phyloP scores from a whole-genome alignment of 2,113 vertebrate species.

The Gnathonemus echidnorhynchus region DNA sequence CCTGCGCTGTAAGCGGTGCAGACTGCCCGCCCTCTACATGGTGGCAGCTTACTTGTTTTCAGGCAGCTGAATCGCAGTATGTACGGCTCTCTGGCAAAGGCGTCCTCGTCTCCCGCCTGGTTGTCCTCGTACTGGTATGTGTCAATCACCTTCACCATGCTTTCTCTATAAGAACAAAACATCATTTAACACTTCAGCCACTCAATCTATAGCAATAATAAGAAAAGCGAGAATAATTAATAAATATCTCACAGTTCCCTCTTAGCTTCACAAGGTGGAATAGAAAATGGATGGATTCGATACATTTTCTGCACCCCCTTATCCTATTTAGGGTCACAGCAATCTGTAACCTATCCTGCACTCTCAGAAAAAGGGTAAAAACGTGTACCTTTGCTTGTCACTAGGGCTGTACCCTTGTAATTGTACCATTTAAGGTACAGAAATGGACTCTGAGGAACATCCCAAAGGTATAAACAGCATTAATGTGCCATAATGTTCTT shows the following conservation, averaged over 20 bases:
- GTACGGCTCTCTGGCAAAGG: conserved; percentile 61
- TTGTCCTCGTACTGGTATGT: conserved; percentile 59
- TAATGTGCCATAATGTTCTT: too few species aligned
- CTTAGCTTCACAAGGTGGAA: neutral
- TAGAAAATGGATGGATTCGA: neutral
- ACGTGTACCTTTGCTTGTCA: too few species aligned
- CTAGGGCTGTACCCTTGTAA: too few species aligned
- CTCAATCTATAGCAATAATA: neutral
- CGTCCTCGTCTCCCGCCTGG: conserved; percentile 43
- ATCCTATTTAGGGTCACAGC: neutral
- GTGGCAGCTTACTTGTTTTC: conserved; percentile 40
- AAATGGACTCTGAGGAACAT: too few species aligned
- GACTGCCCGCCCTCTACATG: neutral
- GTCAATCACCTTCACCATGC: conserved; percentile 50
- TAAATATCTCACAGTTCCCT: neutral
- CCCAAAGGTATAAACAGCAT: too few species aligned
- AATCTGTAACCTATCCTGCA: neutral
- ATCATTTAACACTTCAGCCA: neutral
- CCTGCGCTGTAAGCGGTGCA: neutral
- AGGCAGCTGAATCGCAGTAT: conserved; percentile 56
- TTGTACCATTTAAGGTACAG: too few species aligned
- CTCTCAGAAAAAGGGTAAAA: too few species aligned
- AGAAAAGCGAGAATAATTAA: neutral
- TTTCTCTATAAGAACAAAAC: conserved; percentile 40
- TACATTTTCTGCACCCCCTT: neutral